These are phyloP conservation scores for Phoenicopterus ruber DNA, from an alignment of 2,113 vertebrate genomes.

Conservation along the genomic window DNA sequence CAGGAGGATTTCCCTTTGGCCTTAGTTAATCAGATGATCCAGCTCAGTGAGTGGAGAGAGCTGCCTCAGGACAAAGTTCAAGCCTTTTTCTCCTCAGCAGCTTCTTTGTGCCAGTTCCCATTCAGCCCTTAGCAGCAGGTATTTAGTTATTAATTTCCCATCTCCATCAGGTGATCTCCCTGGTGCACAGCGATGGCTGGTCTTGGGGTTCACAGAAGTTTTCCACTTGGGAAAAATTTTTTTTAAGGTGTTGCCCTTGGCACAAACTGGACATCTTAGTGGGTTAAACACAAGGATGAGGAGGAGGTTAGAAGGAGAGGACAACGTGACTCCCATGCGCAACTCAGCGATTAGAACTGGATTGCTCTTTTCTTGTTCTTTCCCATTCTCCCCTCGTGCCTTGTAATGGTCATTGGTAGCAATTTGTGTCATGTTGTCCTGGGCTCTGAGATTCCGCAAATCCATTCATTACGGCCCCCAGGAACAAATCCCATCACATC, in stretches of 20 bases:
- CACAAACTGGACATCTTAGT: neutral
- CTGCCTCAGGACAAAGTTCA: constrained; percentile 20
- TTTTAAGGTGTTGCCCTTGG: neutral
- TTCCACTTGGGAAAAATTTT: neutral
- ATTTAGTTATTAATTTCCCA: neutral
- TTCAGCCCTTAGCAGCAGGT: neutral
- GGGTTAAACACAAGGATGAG: neutral
- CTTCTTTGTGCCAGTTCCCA: neutral
- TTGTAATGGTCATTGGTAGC: neutral
- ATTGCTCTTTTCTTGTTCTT: neutral
- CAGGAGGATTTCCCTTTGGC: neutral
- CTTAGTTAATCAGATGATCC: neutral
- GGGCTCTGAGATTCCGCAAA: neutral
- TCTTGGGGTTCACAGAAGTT: neutral
- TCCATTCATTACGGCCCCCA: neutral
- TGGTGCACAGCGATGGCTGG: neutral
- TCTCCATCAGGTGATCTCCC: neutral
- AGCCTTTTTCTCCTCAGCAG: neutral
- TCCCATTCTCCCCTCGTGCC: neutral
- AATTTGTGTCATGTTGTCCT: neutral
- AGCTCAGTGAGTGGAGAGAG: neutral
- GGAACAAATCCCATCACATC: constrained; percentile 46
- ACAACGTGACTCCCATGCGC: neutral
- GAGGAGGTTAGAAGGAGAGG: neutral
- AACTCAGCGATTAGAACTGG: neutral